phyloP scores from a whole-genome alignment of 1,140 invertebrate genomes.

The Saccostrea echinata region DNA sequence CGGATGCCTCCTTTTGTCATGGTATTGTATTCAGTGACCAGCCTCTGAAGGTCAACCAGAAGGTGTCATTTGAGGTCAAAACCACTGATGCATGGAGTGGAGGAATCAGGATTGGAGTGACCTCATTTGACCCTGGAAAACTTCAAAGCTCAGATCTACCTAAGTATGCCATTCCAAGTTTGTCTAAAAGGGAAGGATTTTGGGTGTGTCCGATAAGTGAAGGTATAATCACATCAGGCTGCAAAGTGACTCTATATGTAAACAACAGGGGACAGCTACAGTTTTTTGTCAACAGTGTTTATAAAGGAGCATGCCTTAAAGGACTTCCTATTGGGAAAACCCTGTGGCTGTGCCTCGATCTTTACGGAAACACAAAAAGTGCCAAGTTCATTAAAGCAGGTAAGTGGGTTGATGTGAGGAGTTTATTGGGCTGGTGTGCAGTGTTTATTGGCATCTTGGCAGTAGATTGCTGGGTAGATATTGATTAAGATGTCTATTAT shows the following conservation, averaged over 20 bases:
- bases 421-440: constrained; percentile 35
- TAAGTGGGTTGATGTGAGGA: constrained; percentile 63
- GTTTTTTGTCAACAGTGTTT: constrained; percentile 78
- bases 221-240: constrained; percentile 67
- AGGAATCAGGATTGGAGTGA: constrained; percentile 78
- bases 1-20: constrained; percentile 76
- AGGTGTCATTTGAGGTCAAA: constrained; percentile 74
- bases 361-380: constrained; percentile 79
- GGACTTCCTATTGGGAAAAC: constrained; percentile 73
- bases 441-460: constrained; percentile 9
- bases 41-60: constrained; percentile 73
- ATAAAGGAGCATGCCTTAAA: constrained; percentile 76
- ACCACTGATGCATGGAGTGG: constrained; percentile 77
- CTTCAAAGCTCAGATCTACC: constrained; percentile 69
- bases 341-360: constrained; percentile 79
- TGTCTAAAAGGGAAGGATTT: constrained; percentile 75
- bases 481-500: constrained; percentile 17
- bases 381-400: constrained; percentile 77
- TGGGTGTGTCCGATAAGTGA: constrained; percentile 78
- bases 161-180: constrained; percentile 76
- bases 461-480: neutral
- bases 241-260: constrained; percentile 76
- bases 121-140: constrained; percentile 73
- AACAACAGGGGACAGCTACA: constrained; percentile 75
- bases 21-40: constrained; percentile 78